Base-by-base conservation (phyloP, 2,113 vertebrate species). In the Chlamydotis undulata region DNA sequence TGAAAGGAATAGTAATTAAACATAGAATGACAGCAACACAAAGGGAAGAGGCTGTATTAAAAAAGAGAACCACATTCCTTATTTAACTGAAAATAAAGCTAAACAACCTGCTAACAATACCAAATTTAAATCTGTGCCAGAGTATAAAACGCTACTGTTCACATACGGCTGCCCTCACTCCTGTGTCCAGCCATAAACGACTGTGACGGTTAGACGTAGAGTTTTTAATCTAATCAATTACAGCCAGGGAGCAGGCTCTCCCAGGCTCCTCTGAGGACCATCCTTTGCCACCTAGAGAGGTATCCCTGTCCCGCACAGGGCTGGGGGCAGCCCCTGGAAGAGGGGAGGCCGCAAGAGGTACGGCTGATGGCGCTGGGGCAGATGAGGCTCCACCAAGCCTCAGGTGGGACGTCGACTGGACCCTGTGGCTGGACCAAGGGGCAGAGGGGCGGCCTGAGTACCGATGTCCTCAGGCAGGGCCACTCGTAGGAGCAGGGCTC, bases 401-500 rank as follows among this genome's bases (percentile, higher is more conserved):
- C 10, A 39, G 29, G 35, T 2, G 12, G 37, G 25, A 43, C 41
- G 14, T 43, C 41, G 83, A 5, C 35, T 7, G 60, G n/a, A 63
- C 43, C 19, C 56, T 45, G 37, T 12, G 56, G 41, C n/a, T 59
- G 60, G 15, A 55, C 8, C 41, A 45, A 24, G 61, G 26, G 61
- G 9, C 31, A 82, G 61, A 53, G 14, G 43, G 59, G 37, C 56
- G 77, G 41, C 22, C 52, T 29, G 19, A 61, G 45, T 2, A 1
- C 37, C 22, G 57, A 45, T 28, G 10, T 24, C 17, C 60, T 37
- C 33, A 10, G 5, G 26, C 80, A 92, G 64, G 22, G 33, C 10
- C 39, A 78, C 39, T 19, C 0, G 0, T 2, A 64, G 71, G 33
- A 53, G n/a, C 52, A 28, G 39, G 18, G 50, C 65, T 61, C n/a